These are phyloP conservation scores for Dryoscopus gambensis DNA, from an alignment of 2,113 vertebrate genomes.

Conservation along the genomic window DNA sequence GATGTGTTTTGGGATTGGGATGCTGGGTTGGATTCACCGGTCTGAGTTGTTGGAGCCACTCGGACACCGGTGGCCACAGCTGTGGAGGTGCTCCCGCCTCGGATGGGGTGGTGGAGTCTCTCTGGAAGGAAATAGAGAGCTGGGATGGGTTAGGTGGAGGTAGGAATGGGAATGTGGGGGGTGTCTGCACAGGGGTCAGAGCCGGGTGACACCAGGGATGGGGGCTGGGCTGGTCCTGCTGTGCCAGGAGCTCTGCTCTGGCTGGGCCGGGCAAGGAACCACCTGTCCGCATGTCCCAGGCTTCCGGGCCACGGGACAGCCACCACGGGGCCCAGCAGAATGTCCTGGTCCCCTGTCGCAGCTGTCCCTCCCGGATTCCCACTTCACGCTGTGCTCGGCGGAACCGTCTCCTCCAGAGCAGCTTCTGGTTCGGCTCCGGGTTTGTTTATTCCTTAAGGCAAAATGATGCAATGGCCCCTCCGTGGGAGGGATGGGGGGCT, in stretches of 20 bases:
- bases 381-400: not conserved
- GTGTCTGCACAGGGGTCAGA: not conserved
- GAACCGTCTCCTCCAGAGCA: not conserved
- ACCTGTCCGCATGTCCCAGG: not conserved
- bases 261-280: not conserved
- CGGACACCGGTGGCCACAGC: fast-evolving
- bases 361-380: not conserved
- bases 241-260: fast-evolving
- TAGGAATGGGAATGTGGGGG: not conserved
- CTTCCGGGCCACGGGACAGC: not conserved
- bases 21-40: not conserved
- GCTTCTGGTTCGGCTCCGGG: not conserved
- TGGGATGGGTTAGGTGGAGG: not conserved
- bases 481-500: constrained; percentile 35
- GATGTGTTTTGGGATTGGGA: not conserved
- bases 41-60: not conserved
- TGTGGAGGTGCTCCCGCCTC: not conserved
- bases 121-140: not conserved
- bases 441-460: constrained; percentile 49
- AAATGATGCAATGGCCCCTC: constrained; percentile 53
- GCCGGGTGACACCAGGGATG: fast-evolving
- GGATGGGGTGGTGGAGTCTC: fast-evolving
- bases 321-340: not conserved
- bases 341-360: not conserved
- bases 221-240: fast-evolving